Base-by-base conservation (phyloP, 2,797 vertebrate genomes). In the Sebastolobus alascanus region DNA sequence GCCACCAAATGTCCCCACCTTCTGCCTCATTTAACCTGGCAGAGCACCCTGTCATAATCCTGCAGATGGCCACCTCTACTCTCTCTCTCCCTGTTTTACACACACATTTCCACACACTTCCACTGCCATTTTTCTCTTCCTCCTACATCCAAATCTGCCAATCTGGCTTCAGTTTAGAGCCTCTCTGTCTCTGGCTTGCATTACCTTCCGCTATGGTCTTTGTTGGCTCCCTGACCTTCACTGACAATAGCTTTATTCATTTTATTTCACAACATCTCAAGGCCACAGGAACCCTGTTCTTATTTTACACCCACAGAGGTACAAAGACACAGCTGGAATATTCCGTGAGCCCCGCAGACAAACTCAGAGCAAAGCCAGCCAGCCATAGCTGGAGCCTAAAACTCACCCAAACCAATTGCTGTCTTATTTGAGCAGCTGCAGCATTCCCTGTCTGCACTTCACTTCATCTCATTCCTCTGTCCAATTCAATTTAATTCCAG, bases 21-120 rank as follows among this genome's bases (percentile, higher is more conserved):
- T 69, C 86, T 85, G 79, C 65, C 84, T 90, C 82, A 84, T 92
- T 91, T 84, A 83, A 86, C 88, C 82, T 79, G 80, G 81, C 77
- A 77, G 43, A 73, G 80, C 33, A 83, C 54, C 68, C 69, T 68
- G 75, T 74, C 79, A 79, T 87, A 92, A 87, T 86, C 16, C 80
- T 71, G 66, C 86, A 86, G 87, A 92, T 92, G 92, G 84, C 86
- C 80, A 66, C 73, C 75, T 73, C 77, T 37, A 31, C 61, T 63
- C 33, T 35, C 38, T 70, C 14, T 40, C 29, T 46, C 58, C 33
- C 29, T 35, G 59, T 13, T 12, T 43, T 43, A 55, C 79, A 79
- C 69, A 76, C 77, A 73, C 64, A 84, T 63, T 67, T 72, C 31
- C 65, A 71, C 69, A 79, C 83, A 60, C 56, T 73, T 73, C 55